Conservation (phyloP, 2,888 invertebrate genomes). For the Drosophila dives region DNA sequence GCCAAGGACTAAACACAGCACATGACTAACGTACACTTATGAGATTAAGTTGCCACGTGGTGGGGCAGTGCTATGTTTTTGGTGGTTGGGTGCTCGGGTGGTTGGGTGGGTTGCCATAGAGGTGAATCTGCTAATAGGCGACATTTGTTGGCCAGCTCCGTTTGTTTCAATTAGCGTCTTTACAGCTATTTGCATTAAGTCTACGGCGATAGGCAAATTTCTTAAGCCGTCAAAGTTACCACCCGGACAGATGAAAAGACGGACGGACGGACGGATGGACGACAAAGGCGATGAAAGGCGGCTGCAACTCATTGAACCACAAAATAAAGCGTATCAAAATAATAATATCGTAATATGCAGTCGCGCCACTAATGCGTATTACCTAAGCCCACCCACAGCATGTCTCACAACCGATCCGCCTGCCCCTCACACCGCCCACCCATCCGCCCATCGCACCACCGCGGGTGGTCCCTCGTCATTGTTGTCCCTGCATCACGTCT, state of each 20-base stretch:
- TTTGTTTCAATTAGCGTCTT: slow-evolving; percentile 80
- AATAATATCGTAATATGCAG: slow-evolving; percentile 83
- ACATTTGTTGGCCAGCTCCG: slow-evolving; percentile 46
- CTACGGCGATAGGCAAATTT: slow-evolving; percentile 66
- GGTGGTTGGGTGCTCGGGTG: not conserved
- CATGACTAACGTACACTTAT: slow-evolving; percentile 80
- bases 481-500: slow-evolving; percentile 41
- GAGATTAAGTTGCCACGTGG: slow-evolving; percentile 66
- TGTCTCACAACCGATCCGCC: slow-evolving; percentile 8
- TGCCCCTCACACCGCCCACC: not conserved
- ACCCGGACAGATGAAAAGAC: slow-evolving; percentile 43
- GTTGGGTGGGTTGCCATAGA: slow-evolving; percentile 17
- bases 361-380: slow-evolving; percentile 83
- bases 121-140: slow-evolving; percentile 42
- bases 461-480: slow-evolving; percentile 65
- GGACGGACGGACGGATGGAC: not conserved
- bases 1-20: slow-evolving; percentile 60
- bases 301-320: slow-evolving; percentile 81
- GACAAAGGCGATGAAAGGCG: slow-evolving; percentile 48
- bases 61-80: slow-evolving; percentile 9
- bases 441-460: slow-evolving; percentile 33
- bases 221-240: slow-evolving; percentile 76
- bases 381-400: slow-evolving; percentile 74
- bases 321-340: slow-evolving; percentile 84
- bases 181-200: slow-evolving; percentile 72